Evolutionary conservation across 2,888 invertebrate species (phyloP).

Genomic region (Blastobasis lacticolella): DNA sequence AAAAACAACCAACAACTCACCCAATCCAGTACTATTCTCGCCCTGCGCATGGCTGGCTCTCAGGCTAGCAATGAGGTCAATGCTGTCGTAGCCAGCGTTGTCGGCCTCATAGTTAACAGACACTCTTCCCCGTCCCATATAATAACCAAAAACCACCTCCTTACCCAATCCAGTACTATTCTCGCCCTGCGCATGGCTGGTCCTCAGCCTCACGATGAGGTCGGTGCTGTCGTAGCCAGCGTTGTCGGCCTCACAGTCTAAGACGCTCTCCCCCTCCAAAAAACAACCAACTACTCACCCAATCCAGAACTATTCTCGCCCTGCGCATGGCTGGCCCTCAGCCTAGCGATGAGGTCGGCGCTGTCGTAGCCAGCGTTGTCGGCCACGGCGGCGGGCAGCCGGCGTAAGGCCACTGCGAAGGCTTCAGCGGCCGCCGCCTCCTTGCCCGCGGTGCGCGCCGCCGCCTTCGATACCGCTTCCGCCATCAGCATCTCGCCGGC

Average conservation of each 20-base stretch:
- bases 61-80: constrained; percentile 93
- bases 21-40: constrained; percentile 83
- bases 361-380: constrained; percentile 99
- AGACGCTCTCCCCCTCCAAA: background rate
- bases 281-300: constrained; percentile 62
- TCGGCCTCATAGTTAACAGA: too few relatives aligned
- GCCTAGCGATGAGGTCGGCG: constrained; percentile 92
- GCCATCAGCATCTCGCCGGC: constrained; percentile 99
- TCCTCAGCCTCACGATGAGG: background rate
- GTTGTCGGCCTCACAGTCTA: background rate
- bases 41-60: constrained; percentile 92
- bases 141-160: too few relatives aligned
- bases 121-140: too few relatives aligned
- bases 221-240: background rate
- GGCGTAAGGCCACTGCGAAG: constrained; percentile 89
- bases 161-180: background rate
- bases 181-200: background rate
- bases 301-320: constrained; percentile 86
- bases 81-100: constrained; percentile 98
- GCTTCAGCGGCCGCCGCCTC: constrained; percentile 98
- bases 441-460: constrained; percentile 94
- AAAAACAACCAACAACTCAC: constrained; percentile 58
- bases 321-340: constrained; percentile 92
- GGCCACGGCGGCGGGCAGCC: constrained; percentile 95
- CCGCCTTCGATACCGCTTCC: constrained; percentile 88